Conservation (phyloP, 2,797 vertebrate species). For the Psittacula derbiana region DNA sequence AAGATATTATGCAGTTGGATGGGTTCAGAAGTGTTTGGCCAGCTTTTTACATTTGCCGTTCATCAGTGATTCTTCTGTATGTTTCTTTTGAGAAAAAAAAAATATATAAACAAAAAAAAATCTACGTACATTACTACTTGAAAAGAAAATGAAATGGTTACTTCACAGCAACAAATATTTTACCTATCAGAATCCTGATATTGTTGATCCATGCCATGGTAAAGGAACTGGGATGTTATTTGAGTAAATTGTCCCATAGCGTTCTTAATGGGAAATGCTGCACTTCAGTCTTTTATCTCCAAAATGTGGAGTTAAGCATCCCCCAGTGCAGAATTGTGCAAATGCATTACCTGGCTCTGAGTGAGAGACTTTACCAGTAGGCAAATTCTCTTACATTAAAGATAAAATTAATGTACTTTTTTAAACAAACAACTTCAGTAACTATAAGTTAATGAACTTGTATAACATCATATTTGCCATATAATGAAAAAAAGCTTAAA, state of each 20-base stretch:
- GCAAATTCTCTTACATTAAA: background rate
- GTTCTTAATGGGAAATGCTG: background rate
- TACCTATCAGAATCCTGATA: background rate
- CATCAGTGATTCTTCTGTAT: background rate
- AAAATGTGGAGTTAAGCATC: background rate
- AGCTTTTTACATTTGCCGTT: background rate
- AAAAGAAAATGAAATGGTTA: background rate
- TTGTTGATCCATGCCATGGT: background rate
- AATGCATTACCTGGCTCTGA: background rate
- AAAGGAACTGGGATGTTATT: background rate
- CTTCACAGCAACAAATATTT: background rate
- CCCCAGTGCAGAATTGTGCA: background rate
- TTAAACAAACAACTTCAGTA: background rate
- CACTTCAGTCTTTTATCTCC: background rate
- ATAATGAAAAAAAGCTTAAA: background rate
- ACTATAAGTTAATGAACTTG: background rate
- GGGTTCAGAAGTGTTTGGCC: background rate
- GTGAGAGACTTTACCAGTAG: background rate
- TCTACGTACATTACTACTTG: background rate
- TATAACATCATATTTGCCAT: background rate
- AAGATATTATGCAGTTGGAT: background rate
- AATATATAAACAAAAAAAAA: background rate
- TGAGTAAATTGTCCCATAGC: background rate
- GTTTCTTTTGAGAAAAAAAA: background rate
- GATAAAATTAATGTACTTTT: background rate